Evolutionary conservation across 2,113 vertebrate genomes (phyloP), one percentile per base, ranked within the genome.

Genomic region (Centropus unirufus): DNA sequence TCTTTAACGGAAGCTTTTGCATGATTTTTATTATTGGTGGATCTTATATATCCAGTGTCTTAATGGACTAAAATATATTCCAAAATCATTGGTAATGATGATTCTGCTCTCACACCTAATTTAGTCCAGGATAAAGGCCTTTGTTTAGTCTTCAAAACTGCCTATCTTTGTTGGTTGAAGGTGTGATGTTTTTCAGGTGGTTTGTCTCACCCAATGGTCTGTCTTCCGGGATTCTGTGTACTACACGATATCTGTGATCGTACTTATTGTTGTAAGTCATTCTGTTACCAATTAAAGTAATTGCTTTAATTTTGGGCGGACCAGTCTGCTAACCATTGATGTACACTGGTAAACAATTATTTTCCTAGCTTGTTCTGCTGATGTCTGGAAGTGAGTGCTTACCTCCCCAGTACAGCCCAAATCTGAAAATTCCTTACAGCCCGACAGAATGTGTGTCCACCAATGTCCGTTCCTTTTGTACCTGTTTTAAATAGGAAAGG

Each of bases 201-300:
- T 99, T 83, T 87, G 97, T 58, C 97, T 99, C 94, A 99, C 99
- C 8, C 98, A 98, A 98, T 99, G 99, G 99, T 98, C 99, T 1
- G 99, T 99, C 89, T 99, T 98, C 97, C 98, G 99, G 54, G 99
- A 99, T 95, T 99, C 99, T 19, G 96, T 98, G 80, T 99, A 99
- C 97, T 99, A 99, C 97, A 99, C 98, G 0, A 82, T 99, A 62
- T 98, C 99, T 23, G 99, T 99, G 67, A 5, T 99, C 5, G 82
- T 99, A 51, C 98, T 99, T 89, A 99, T 99, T 49, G 98, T 97
- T 76, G 99, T 99, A 97, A 99, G 99, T 99, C 57, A 62, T 30
- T 76, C 17, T 59, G 16, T 62, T 91, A 40, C 5, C 39, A 42
- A 39, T 70, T 57, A 8, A 22, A 21, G 17, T 72, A 20, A 68